Conservation (phyloP, 1,140 invertebrate species). For the Drosophila sp. region DNA sequence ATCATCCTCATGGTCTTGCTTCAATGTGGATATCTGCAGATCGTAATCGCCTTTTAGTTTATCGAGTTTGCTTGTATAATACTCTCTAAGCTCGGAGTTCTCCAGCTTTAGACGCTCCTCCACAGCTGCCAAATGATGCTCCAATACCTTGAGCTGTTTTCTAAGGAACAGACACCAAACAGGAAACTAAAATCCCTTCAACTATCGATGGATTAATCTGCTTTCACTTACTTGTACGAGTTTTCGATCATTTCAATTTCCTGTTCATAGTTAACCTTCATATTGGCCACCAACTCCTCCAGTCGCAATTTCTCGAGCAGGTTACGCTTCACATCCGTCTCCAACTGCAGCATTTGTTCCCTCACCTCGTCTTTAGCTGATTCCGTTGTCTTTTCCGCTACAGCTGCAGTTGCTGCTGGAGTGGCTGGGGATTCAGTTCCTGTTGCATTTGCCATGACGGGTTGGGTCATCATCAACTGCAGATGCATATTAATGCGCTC, state of each 20-base stretch:
- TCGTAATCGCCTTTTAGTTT: slow-evolving; percentile 81
- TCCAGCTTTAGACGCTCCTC: slow-evolving; percentile 85
- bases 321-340: slow-evolving; percentile 82
- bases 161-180: too few relatives aligned
- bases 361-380: slow-evolving; percentile 8
- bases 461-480: slow-evolving; percentile 85
- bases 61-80: slow-evolving; percentile 79
- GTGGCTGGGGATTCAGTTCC: not conserved
- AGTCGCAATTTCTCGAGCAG: slow-evolving; percentile 84
- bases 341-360: slow-evolving; percentile 64
- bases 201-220: not conserved
- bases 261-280: slow-evolving; percentile 84
- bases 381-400: not conserved
- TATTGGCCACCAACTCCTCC: slow-evolving; percentile 79
- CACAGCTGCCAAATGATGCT: slow-evolving; percentile 82
- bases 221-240: slow-evolving; percentile 85
- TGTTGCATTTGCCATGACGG: slow-evolving; percentile 19
- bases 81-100: slow-evolving; percentile 69
- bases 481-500: slow-evolving; percentile 86
- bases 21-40: slow-evolving; percentile 78
- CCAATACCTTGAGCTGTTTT: slow-evolving; percentile 85
- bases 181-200: too few relatives aligned
- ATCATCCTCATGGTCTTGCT: slow-evolving; percentile 83
- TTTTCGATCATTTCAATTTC: slow-evolving; percentile 85
- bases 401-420: not conserved